Percentiles rank a stretch among this genome's conserved stretches.
Evolutionary conservation across 2,113 vertebrate genomes (phyloP).

Genomic region (Vombatus ursinus): DNA sequence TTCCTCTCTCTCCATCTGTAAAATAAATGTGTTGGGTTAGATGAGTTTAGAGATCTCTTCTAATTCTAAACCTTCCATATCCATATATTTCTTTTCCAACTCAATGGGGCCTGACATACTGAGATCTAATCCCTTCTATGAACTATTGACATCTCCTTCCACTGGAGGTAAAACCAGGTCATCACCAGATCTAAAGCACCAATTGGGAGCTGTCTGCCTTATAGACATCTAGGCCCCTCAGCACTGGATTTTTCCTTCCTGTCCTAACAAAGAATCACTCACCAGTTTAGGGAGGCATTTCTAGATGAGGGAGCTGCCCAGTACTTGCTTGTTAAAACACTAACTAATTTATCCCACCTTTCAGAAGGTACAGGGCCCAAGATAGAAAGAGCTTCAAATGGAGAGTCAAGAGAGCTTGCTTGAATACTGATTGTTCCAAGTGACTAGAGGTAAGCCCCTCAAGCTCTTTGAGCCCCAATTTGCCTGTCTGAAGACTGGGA

Average conservation of each 20-base stretch:
- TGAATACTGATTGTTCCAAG: not conserved
- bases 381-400: not conserved
- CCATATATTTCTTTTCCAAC: not conserved
- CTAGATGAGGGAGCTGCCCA: not conserved
- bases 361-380: not conserved
- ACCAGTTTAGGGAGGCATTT: not conserved
- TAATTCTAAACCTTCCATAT: not conserved
- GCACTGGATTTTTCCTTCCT: not conserved
- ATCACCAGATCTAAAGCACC: not conserved
- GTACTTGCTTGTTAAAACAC: not conserved
- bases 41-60: not conserved
- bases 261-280: not conserved
- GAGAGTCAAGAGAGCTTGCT: not conserved
- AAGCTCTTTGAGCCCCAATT: not conserved
- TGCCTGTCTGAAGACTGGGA: not conserved
- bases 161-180: not conserved
- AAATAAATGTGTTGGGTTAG: not conserved
- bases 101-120: not conserved
- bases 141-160: not conserved
- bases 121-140: not conserved
- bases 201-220: not conserved
- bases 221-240: not conserved
- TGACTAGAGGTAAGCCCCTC: not conserved
- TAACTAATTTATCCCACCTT: not conserved
- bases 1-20: not conserved